Evolutionary conservation across 2,113 vertebrate genomes (phyloP).

Genomic region (Eptatretus burgeri): DNA sequence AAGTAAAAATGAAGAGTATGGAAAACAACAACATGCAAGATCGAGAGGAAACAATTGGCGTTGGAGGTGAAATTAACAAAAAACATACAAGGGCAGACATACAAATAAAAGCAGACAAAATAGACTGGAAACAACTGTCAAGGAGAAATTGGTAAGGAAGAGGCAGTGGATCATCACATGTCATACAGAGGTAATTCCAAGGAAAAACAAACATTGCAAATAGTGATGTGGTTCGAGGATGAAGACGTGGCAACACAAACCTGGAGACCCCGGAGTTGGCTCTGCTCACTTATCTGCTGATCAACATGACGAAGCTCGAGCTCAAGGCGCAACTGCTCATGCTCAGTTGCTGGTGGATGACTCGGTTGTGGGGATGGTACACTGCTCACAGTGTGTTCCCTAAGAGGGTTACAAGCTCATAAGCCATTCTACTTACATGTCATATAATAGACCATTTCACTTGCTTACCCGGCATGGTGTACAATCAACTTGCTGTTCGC

Average conservation of each 20-base stretch:
- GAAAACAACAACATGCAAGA: too few relatives aligned
- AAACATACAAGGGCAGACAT: background rate
- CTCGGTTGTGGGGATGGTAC: too few relatives aligned
- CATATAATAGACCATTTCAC: too few relatives aligned
- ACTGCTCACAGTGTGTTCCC: too few relatives aligned
- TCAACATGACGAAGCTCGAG: constrained; percentile 82
- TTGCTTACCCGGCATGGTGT: too few relatives aligned
- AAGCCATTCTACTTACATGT: too few relatives aligned
- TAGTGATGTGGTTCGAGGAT: background rate
- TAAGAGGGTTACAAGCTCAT: too few relatives aligned
- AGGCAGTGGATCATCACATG: background rate
- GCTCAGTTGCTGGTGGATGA: background rate
- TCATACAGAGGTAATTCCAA: background rate
- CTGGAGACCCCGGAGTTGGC: constrained; percentile 54
- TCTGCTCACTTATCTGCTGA: constrained; percentile 89
- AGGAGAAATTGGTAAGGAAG: background rate
- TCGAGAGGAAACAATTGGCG: too few relatives aligned
- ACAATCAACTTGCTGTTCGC: too few relatives aligned
- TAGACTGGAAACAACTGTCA: background rate
- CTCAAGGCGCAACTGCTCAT: constrained; percentile 28
- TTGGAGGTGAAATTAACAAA: too few relatives aligned
- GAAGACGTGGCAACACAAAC: constrained; percentile 15
- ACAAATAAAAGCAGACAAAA: background rate
- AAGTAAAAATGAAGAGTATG: too few relatives aligned
- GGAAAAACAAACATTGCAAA: background rate